A percentile compares a stretch with the other conserved stretches of the same genome.
phyloP scores from a whole-genome alignment of 92 coral and sea anemone genomes.

The Parazoanthus darwini region DNA sequence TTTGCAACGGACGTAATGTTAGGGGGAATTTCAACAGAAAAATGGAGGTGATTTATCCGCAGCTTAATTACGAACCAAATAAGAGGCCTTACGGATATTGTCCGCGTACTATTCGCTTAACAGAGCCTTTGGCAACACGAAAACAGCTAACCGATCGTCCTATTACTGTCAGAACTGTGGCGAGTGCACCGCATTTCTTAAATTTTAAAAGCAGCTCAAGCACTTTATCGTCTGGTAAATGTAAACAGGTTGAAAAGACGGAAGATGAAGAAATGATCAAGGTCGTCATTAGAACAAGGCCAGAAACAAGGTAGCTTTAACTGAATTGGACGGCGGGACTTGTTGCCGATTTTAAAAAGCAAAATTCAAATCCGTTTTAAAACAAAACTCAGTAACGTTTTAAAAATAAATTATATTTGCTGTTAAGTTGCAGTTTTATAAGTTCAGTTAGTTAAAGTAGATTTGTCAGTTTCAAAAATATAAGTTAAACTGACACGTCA shows the following conservation, averaged over 20 bases:
- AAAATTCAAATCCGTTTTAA: neutral
- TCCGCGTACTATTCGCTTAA: constrained; percentile 68
- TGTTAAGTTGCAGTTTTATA: neutral
- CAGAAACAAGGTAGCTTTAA: neutral
- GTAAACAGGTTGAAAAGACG: neutral
- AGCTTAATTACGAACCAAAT: constrained; percentile 58
- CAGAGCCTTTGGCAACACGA: constrained; percentile 67
- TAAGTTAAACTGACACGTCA: neutral
- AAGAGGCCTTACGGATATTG: constrained; percentile 83
- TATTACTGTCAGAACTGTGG: constrained; percentile 18
- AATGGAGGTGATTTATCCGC: constrained; percentile 61
- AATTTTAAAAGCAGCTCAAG: neutral
- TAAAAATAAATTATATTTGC: neutral
- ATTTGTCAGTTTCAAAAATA: neutral
- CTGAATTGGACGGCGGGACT: neutral
- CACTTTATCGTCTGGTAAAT: neutral
- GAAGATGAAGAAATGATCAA: neutral
- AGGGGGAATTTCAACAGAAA: constrained; percentile 56
- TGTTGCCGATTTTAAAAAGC: neutral
- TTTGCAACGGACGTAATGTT: constrained; percentile 66
- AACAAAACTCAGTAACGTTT: neutral
- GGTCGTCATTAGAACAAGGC: constrained; percentile 1
- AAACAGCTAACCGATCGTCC: neutral
- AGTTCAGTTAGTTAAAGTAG: neutral
- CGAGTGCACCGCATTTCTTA: neutral